Base-by-base conservation (phyloP, 1,140 invertebrate genomes). In the Drosophila pachea region DNA sequence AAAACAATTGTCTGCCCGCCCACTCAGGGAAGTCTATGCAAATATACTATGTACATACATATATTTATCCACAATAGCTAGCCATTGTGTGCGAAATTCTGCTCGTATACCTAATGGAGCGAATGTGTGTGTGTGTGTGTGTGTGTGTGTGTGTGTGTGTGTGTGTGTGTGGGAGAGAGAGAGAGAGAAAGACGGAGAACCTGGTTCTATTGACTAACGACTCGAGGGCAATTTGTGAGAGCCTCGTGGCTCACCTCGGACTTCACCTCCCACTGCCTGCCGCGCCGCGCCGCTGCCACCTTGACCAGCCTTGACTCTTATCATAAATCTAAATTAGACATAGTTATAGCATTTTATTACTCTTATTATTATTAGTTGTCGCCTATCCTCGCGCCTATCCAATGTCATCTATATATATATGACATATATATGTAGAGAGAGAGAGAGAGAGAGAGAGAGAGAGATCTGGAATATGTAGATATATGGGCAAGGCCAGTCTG, bases 311-410 rank as follows among this genome's bases (percentile, higher is more conserved):
- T 76, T 81, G 77, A 76, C 77, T 64, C 70, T 81, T 31, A 60
- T 60, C 73, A 74, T 76, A 76, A 73, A 74, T 81, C 77, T 81
- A 64, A 74, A 76, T 81, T 81, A 66, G 49, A 64, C 54, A 63
- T 50, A 65, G 62, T 73, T 76, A 49, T 43, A 33, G 45, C 60
- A 61, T 35, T 69, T 75, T 53, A 33, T 52, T 42, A 63, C 49
- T 65, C 48, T 59, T 62, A 38, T 59, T 60, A 62, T 50, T 68
- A 42, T 16, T 52, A 40, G 33, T 33, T 49, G 33, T 31, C 9
- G 36, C 16, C 45, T 29, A 9, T 32, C 7, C 31, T 43, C 29
- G 12, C 0, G n/a, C n/a, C n/a, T n/a, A n/a, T n/a, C 14, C 31
- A 14, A 45, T 53, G 12, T 9, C 31, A 53, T 63, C 16, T n/a